These are phyloP conservation scores for Trematocara marginatum DNA, from an alignment of 2,113 vertebrate genomes.

Conservation along the genomic window DNA sequence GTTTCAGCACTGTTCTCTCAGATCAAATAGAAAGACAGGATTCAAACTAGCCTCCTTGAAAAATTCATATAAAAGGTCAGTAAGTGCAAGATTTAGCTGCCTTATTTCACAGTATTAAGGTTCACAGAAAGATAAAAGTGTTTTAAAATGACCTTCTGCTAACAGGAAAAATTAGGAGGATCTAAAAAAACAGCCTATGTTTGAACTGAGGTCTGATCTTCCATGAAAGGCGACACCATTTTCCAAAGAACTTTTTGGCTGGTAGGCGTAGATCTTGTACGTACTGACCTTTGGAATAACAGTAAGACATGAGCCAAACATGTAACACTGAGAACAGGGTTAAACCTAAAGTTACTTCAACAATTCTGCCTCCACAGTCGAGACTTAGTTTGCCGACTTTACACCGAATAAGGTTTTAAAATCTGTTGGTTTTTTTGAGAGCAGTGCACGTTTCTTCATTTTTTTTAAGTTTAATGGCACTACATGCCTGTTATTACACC, in stretches of 20 bases:
- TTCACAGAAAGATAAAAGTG: neutral
- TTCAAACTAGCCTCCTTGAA: neutral
- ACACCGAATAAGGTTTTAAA: neutral
- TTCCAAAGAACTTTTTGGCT: neutral
- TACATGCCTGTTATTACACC: neutral
- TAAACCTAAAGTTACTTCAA: neutral
- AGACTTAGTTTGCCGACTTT: neutral
- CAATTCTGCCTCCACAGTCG: neutral
- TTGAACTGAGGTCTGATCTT: neutral
- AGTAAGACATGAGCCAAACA: neutral
- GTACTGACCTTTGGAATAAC: neutral
- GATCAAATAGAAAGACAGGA: neutral
- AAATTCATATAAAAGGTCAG: neutral
- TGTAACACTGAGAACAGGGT: neutral
- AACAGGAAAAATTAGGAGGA: neutral
- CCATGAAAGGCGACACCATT: neutral
- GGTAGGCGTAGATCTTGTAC: neutral
- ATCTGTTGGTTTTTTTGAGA: fast-evolving
- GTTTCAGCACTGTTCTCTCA: neutral
- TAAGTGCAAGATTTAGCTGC: neutral
- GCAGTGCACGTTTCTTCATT: neutral
- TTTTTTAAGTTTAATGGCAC: neutral
- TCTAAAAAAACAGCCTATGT: neutral
- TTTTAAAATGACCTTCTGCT: neutral
- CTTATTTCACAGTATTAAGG: neutral